Evolutionary conservation across 2,888 invertebrate genomes (phyloP), one percentile per base, ranked within the genome.

Genomic region (Shargacucullia verbasci): DNA sequence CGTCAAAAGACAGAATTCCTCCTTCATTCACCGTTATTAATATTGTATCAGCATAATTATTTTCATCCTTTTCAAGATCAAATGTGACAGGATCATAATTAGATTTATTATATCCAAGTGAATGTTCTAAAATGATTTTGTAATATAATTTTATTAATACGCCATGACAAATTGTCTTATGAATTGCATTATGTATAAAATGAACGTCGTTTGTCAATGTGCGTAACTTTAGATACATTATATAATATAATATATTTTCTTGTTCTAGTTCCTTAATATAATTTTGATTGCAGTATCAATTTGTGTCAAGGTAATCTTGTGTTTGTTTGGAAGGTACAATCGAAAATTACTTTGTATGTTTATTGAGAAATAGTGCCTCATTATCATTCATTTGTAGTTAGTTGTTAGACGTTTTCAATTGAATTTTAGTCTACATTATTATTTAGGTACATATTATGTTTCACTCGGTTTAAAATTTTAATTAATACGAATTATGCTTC

Each of bases 11-110:
- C 89, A 85, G 86, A 85, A 85, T 87, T 91, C 84, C 87, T 88
- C 86, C 85, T 85, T 88, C 81, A 83, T 84, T 81, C 84, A 78
- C 81, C 82, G 82, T 88, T 90, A 91, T 90, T 91, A 91, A 89
- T 91, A 88, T 86, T 89, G 80, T 86, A 90, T 90, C 84, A 88
- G 73, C 78, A 77, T 84, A 81, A 84, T 85, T 85, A 85, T 82
- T 86, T 83, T 70, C 81, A 84, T 86, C 83, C 84, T 83, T 86
- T 82, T 79, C 81, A 78, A 80, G 80, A 86, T 85, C 82, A 78
- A 76, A 78, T 80, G 78, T 84, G 85, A 84, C 83, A 78, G 78
- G 70, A 76, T 71, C 70, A 65, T 88, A 85, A 88, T 87, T 85
- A 86, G 79, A 80, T 86, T 84, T 80, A 81, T 81, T 72, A 73